phyloP scores from a whole-genome alignment of 2,113 vertebrate species.

The Aldabrachelys gigantea region DNA sequence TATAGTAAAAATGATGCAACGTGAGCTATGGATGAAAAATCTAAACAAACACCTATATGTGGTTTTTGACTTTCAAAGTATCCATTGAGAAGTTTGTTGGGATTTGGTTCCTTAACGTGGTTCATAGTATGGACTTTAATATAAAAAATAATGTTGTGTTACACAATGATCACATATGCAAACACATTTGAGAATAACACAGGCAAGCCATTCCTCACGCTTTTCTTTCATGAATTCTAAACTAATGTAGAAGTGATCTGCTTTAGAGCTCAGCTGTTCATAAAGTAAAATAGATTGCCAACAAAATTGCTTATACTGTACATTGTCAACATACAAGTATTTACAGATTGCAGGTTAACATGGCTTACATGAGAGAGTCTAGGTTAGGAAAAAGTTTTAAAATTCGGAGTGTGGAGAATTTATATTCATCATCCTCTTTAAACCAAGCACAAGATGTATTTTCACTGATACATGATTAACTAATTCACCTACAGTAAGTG shows the following conservation, averaged over 20 bases:
- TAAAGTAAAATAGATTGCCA: conserved; percentile 46
- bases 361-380: conserved; percentile 54
- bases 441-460: conserved; percentile 12
- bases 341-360: conserved; percentile 40
- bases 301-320: conserved; percentile 36
- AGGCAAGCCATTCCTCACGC: background rate
- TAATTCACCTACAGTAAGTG: conserved; percentile 60
- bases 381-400: background rate
- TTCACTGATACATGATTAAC: conserved; percentile 51
- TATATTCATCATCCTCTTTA: conserved; percentile 48
- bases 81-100: background rate
- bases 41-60: fast-evolving
- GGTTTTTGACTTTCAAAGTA: background rate
- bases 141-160: background rate
- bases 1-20: background rate
- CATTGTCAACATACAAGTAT: conserved; percentile 9
- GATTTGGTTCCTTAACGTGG: fast-evolving
- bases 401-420: background rate
- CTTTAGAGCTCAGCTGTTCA: conserved; percentile 1
- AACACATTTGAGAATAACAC: background rate
- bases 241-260: background rate
- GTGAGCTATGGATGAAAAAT: background rate
- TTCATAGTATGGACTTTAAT: background rate
- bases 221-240: background rate
- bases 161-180: background rate